Evolutionary conservation across 2,113 vertebrate species (phyloP).

Genomic region (Peromyscus maniculatus): DNA sequence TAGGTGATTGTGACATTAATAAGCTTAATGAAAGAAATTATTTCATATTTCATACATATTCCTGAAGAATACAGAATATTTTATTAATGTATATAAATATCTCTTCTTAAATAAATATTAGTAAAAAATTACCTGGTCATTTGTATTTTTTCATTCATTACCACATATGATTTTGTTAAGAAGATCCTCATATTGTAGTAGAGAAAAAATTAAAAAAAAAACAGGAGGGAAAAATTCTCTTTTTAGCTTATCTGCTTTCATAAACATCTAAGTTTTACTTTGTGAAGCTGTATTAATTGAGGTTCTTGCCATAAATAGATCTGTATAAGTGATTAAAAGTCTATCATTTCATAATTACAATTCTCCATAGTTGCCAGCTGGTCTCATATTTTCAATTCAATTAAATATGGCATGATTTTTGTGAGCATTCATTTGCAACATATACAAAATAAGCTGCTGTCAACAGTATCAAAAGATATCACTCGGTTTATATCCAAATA

Average conservation of each 20-base stretch:
- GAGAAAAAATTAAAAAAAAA: too few species aligned
- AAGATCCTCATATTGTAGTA: constrained; percentile 22
- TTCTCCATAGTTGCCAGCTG: constrained; percentile 70
- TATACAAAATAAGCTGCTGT: constrained; percentile 75
- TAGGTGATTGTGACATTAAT: not conserved
- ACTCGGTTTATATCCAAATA: constrained; percentile 27
- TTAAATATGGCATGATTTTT: constrained; percentile 48
- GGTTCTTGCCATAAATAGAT: constrained; percentile 55
- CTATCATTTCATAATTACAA: constrained; percentile 68
- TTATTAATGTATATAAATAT: not conserved
- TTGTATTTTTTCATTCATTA: not conserved
- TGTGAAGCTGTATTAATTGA: constrained; percentile 59
- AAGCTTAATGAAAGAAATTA: not conserved
- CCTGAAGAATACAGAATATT: not conserved
- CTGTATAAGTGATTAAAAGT: constrained; percentile 68
- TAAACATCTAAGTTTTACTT: constrained; percentile 66
- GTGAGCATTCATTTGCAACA: constrained; percentile 66
- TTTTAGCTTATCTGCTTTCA: constrained; percentile 22
- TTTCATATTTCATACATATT: not conserved
- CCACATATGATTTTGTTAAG: not conserved
- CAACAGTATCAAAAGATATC: constrained; percentile 68
- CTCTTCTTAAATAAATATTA: not conserved
- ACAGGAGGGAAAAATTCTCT: not conserved
- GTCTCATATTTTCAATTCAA: constrained; percentile 51
- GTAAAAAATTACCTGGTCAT: not conserved